Evolutionary conservation across 2,797 vertebrate species (phyloP).

Genomic region (Pithecia hirsuta): DNA sequence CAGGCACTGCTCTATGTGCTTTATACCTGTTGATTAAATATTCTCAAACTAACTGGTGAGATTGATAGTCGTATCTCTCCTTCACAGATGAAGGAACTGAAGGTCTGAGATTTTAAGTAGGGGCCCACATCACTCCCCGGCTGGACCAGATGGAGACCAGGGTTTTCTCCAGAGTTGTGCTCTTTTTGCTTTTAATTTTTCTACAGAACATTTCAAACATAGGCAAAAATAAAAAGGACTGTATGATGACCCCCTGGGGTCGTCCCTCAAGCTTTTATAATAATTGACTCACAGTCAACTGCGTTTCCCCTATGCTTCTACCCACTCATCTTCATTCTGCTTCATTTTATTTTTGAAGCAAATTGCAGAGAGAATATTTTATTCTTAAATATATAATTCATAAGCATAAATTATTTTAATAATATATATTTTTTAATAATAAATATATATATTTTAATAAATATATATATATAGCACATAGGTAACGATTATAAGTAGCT

Average conservation of each 20-base stretch:
- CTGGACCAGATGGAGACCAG: not conserved
- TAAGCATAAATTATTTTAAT: not conserved
- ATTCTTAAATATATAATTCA: not conserved
- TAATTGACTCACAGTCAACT: rapidly evolving
- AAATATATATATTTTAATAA: no score
- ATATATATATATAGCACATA: not conserved
- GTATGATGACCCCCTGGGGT: rapidly evolving
- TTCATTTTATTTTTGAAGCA: not conserved
- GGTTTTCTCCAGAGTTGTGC: not conserved
- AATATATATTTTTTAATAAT: no score
- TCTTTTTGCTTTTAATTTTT: not conserved
- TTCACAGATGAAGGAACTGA: not conserved
- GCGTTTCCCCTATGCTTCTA: rapidly evolving
- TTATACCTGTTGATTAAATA: rapidly evolving
- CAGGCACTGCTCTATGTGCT: not conserved
- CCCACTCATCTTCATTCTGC: rapidly evolving
- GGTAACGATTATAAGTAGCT: rapidly evolving
- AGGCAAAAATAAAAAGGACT: not conserved
- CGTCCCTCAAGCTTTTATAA: rapidly evolving
- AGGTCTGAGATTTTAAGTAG: not conserved
- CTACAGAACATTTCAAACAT: not conserved
- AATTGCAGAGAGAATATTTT: not conserved
- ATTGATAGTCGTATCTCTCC: rapidly evolving
- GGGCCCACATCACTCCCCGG: rapidly evolving
- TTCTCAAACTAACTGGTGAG: rapidly evolving